Evolutionary conservation across 2,888 invertebrate species (phyloP).

Genomic region (Euplexia lucipara): DNA sequence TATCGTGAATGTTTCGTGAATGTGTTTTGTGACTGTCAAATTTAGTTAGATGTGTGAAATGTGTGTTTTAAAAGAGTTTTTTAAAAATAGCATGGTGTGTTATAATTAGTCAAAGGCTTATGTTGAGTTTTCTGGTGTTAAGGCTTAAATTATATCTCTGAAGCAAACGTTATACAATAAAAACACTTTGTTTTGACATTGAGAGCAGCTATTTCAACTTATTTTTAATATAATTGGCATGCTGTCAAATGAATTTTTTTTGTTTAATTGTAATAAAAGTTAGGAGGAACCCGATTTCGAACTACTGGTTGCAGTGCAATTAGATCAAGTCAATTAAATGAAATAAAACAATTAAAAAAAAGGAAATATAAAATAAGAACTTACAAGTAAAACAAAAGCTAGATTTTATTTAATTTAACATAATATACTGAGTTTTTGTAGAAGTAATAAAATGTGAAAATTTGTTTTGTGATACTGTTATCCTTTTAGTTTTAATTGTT

Average conservation of each 20-base stretch:
- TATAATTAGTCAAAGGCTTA: slow-evolving; percentile 62
- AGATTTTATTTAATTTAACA: no score
- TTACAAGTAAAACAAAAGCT: not conserved
- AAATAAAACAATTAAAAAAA: not conserved
- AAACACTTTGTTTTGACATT: slow-evolving; percentile 6
- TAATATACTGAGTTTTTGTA: no score
- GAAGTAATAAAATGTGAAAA: no score
- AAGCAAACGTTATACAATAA: slow-evolving; percentile 4
- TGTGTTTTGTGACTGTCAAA: slow-evolving; percentile 53
- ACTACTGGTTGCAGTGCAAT: slow-evolving; percentile 1
- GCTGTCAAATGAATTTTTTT: not conserved
- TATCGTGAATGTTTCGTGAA: slow-evolving; percentile 50
- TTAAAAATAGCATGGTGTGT: slow-evolving; percentile 59
- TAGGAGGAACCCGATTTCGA: slow-evolving; percentile 28
- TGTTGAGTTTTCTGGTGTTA: slow-evolving; percentile 57
- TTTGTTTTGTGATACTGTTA: slow-evolving; percentile 9
- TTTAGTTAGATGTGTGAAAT: slow-evolving; percentile 55
- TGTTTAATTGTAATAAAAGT: not conserved
- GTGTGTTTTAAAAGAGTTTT: slow-evolving; percentile 46
- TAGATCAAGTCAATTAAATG: not conserved
- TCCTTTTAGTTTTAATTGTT: not conserved
- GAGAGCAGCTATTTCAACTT: not conserved
- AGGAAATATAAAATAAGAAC: not conserved
- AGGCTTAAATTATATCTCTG: slow-evolving; percentile 37
- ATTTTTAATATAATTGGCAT: slow-evolving; percentile 16